Base-by-base conservation (phyloP, 1,140 invertebrate genomes). In the Phthorimaea operculella region DNA sequence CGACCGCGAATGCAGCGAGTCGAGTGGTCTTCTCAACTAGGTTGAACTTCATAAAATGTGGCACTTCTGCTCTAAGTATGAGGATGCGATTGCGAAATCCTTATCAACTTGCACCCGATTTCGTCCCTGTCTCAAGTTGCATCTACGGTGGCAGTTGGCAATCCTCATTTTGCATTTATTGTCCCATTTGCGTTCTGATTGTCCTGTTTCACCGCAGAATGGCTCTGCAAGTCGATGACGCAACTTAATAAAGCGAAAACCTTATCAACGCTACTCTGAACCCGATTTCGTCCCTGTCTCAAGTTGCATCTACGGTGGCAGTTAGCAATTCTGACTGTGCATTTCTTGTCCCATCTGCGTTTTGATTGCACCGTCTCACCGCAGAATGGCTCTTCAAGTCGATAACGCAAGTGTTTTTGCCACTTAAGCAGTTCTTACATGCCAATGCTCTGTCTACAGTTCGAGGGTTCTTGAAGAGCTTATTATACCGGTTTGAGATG, bases 341-440 rank as follows among this genome's bases (percentile, higher is more conserved):
- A 39, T 39, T 39, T 39, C 36, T 39, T 12, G 36, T 28, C 6
- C 36, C 36, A 39, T 39, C 36, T 39, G 36, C 36, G 36, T 39
- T n/a, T 9, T 39, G 36, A 39, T 39, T 39, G 36, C 36, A 3
- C 10, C n/a, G n/a, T 39, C n/a, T 39, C n/a, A 39, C 21, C 36
- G 36, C n/a, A n/a, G n/a, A 39, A 39, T 39, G 36, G 36, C 36
- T 39, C 36, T 39, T 39, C 36, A 39, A 39, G n/a, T 2, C 36
- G 36, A 39, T 39, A 39, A 39, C n/a, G 36, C 36, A 39, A 39
- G 36, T 39, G 36, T 39, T 39, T 39, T 39, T 39, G 36, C 36
- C n/a, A 39, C 36, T 39, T 39, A 39, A 39, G 36, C 10, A 39
- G 36, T 39, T n/a, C n/a, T 39, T 39, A 12, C 10, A 39, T 39